A percentile compares a stretch with the other conserved stretches of the same genome.
These are phyloP conservation scores for Phrynocephalus guinanensis DNA, from an alignment of 2,797 vertebrate genomes.

Conservation along the genomic window DNA sequence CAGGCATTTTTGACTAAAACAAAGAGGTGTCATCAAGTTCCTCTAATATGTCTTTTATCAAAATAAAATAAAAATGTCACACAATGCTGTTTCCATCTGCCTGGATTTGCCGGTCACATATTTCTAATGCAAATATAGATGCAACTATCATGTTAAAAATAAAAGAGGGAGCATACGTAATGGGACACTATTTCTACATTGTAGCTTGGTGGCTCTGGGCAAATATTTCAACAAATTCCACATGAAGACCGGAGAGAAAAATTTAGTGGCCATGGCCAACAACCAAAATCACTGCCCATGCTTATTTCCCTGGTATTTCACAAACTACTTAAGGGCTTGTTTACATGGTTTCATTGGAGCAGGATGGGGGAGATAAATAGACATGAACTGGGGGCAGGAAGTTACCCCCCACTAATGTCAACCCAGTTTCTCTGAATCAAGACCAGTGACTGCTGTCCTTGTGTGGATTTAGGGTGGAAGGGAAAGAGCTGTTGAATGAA, in stretches of 20 bases:
- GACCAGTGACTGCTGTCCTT: too few relatives aligned
- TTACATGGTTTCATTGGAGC: too few relatives aligned
- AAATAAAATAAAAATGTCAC: constrained; percentile 73
- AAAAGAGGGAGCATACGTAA: constrained; percentile 56
- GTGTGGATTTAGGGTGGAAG: too few relatives aligned
- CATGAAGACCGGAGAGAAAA: constrained; percentile 39
- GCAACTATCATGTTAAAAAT: constrained; percentile 68
- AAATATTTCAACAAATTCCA: constrained; percentile 48
- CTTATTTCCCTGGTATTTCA: neutral
- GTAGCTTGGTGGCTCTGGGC: constrained; percentile 54
- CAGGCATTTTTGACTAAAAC: constrained; percentile 72
- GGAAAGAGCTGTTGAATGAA: too few relatives aligned
- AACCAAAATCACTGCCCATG: neutral
- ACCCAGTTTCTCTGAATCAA: too few relatives aligned
- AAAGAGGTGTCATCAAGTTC: constrained; percentile 66
- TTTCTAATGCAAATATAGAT: constrained; percentile 77
- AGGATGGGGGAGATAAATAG: too few relatives aligned
- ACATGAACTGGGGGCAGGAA: too few relatives aligned
- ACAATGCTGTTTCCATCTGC: constrained; percentile 71
- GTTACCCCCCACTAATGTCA: too few relatives aligned
- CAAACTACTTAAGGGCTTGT: neutral
- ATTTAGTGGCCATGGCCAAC: neutral
- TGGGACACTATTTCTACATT: constrained; percentile 60
- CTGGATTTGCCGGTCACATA: constrained; percentile 69
- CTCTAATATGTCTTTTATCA: constrained; percentile 62